Evolutionary conservation across 2,888 invertebrate species (phyloP).

Genomic region (Epistrophella euchroma): DNA sequence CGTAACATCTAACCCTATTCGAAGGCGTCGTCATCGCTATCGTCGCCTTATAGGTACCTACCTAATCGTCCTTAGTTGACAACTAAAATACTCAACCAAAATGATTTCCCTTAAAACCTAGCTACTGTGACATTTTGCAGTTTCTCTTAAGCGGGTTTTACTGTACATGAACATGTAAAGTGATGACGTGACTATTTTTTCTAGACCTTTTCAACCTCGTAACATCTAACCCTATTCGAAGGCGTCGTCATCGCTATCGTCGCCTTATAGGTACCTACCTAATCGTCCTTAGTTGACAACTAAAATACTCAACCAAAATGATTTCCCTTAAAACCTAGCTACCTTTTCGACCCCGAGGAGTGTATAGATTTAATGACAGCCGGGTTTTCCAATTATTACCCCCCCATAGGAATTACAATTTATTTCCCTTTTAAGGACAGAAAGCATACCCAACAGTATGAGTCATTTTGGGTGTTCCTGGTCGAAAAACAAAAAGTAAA

Average conservation of each 20-base stretch:
- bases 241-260: not conserved
- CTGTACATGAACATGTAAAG: constrained; percentile 4
- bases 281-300: not conserved
- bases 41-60: not conserved
- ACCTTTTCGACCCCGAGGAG: not conserved
- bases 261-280: too few relatives aligned
- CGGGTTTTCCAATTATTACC: constrained; percentile 74
- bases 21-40: constrained; percentile 1
- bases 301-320: constrained; percentile 36
- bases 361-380: constrained; percentile 68
- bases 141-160: too few relatives aligned
- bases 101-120: constrained; percentile 36
- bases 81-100: constrained; percentile 36
- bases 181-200: constrained; percentile 38
- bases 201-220: constrained; percentile 60
- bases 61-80: not conserved
- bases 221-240: constrained; percentile 58
- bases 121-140: too few relatives aligned
- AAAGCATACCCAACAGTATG: constrained; percentile 38
- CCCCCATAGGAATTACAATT: constrained; percentile 66
- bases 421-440: constrained; percentile 45
- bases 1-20: constrained; percentile 60
- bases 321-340: constrained; percentile 31
- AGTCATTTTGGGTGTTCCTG: constrained; percentile 57
- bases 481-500: constrained; percentile 25